phyloP scores from a whole-genome alignment of 2,888 invertebrate species.

The Pinctada fucata region DNA sequence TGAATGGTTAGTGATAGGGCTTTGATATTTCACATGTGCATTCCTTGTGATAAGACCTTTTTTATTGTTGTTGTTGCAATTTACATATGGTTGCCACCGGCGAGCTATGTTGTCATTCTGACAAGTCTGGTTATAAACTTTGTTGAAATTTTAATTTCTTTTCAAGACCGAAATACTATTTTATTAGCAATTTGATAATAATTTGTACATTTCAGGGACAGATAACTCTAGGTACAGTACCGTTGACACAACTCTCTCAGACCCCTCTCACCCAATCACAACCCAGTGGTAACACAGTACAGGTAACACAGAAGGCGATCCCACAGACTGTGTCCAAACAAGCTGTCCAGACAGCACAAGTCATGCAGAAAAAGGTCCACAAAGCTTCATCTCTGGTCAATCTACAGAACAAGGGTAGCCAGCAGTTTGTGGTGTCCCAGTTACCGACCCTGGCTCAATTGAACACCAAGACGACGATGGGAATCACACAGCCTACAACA shows the following conservation, averaged over 20 bases:
- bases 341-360: constrained; percentile 23
- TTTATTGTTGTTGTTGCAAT: too few relatives aligned
- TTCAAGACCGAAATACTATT: too few relatives aligned
- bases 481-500: neutral
- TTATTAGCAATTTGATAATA: too few relatives aligned
- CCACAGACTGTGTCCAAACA: constrained; percentile 28
- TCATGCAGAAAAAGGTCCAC: neutral
- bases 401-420: constrained; percentile 12
- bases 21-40: too few relatives aligned
- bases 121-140: too few relatives aligned
- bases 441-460: constrained; percentile 10
- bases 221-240: constrained; percentile 32
- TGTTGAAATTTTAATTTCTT: too few relatives aligned
- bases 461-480: neutral
- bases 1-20: too few relatives aligned
- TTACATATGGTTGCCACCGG: too few relatives aligned
- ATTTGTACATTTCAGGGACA: constrained; percentile 24
- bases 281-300: constrained; percentile 5
- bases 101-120: too few relatives aligned
- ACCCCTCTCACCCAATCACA: constrained; percentile 20
- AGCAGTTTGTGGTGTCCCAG: constrained; percentile 25
- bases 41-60: too few relatives aligned
- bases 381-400: constrained; percentile 18
- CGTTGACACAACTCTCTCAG: constrained; percentile 29
- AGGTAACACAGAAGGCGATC: constrained; percentile 23